phyloP scores from a whole-genome alignment of 2,888 invertebrate species.

The Hyles lineata region DNA sequence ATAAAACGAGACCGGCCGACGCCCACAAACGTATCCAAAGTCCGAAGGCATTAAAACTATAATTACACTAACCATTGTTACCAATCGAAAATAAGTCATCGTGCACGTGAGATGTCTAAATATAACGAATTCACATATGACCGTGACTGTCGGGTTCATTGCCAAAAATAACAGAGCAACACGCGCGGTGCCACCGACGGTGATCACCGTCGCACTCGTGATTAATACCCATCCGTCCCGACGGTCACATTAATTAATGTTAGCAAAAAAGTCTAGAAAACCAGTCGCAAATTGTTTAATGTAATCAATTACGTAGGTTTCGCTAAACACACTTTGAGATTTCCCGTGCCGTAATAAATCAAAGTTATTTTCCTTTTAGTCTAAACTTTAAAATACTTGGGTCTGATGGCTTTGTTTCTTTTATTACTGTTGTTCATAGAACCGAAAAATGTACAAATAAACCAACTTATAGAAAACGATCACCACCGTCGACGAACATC shows the following conservation, averaged over 20 bases:
- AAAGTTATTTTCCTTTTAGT: neutral
- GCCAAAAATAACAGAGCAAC: slow-evolving; percentile 56
- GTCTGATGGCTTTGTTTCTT: neutral
- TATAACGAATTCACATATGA: slow-evolving; percentile 26
- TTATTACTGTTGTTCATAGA: neutral
- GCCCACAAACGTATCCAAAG: neutral
- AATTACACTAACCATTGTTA: slow-evolving; percentile 6
- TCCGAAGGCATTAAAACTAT: too few species aligned
- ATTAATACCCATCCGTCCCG: slow-evolving; percentile 11
- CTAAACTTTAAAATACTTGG: neutral
- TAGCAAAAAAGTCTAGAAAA: slow-evolving; percentile 10
- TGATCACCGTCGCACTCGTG: neutral
- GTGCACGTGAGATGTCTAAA: slow-evolving; percentile 29
- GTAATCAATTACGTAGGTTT: slow-evolving; percentile 14
- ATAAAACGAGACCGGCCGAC: too few species aligned
- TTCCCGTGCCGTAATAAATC: slow-evolving; percentile 1
- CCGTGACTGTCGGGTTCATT: slow-evolving; percentile 52
- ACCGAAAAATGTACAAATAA: neutral
- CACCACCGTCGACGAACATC: too few species aligned
- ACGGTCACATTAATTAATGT: slow-evolving; percentile 24
- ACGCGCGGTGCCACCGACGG: slow-evolving; percentile 9
- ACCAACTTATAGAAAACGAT: neutral
- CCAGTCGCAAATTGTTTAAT: slow-evolving; percentile 10
- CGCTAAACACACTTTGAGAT: neutral
- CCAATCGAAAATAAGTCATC: slow-evolving; percentile 1